Base-by-base conservation (phyloP, 53 echinoderm and acorn worm genomes). In the Holothuria leucospilota region DNA sequence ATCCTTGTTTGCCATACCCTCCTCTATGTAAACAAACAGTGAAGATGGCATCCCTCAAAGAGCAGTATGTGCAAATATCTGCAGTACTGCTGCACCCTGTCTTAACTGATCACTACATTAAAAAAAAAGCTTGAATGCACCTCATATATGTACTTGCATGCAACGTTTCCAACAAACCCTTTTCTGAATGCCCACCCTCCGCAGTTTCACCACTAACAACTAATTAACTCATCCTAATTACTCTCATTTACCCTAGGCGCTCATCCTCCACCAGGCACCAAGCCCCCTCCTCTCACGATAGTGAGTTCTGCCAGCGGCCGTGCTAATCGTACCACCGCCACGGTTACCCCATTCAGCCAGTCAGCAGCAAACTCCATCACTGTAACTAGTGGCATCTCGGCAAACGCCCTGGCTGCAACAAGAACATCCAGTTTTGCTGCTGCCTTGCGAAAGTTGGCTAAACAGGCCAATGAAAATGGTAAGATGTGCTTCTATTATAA, bases 361-460 rank as follows among this genome's bases (percentile, higher is more conserved):
- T 95, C 99, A 56, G 89, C 89, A 42, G 96, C 94, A 67, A 95
- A 92, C 88, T 93, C 99, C 67, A 92, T 99, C 90, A 99, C 99
- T 39, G 99, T 99, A 16, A 99, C 99, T 87, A 99, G 99, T 77
- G 99, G 95, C 84, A 86, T 75, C 83, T 87, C 93, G 83, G 95
- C 95, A 68, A 92, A 96, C 91, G 99, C 99, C 59, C 88, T 99
- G 95, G 89, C 93, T 53, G 95, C 99, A 34, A 99, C 99, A 46
- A 90, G 99, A 81, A 95, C 99, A 52, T 99, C 99, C 88, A 99
- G 99, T 87, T 99, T 99, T 82, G 99, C 99, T 46, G 95, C 99
- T 27, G 99, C 99, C 85, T 86, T 95, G 87, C 90, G 99, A 56
- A 99, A 99, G 75, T 89, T 99, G 81, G 99, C 99, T 69, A 95